Evolutionary conservation across 2,888 invertebrate genomes (phyloP), one percentile per base, ranked within the genome.

Genomic region (Timandra comae): DNA sequence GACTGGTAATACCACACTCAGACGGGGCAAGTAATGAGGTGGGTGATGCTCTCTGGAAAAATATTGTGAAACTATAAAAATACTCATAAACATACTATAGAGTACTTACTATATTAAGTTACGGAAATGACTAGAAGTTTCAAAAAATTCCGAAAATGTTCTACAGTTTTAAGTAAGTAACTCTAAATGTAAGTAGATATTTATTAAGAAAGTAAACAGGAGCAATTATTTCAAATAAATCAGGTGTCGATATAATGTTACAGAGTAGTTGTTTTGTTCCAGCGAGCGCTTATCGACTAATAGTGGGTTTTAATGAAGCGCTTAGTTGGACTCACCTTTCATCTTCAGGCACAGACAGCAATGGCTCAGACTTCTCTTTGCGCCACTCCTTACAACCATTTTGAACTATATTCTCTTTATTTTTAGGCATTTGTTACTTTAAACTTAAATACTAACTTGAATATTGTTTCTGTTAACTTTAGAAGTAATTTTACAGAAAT

Each of bases 331-430:
- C 80, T 85, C 75, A 84, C 85, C 84, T 80, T 80, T 84, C 82
- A 81, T 80, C 78, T 55, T 84, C 85, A 78, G 82, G 80, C 63
- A 81, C 81, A 10, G 75, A 63, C 29, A 81, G 62, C 42, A 82
- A 69, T 52, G 78, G 75, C 46, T 81, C 84, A 23, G 72, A 66
- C 49, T 74, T 69, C 56, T 78, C 76, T 47, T 31, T 35, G 22
- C 76, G 69, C 67, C 74, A 59, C 50, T 78, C 78, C 55, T 65
- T 76, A 40, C 52, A 56, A 51, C 63, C 62, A 56, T 63, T 76
- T 55, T 70, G 74, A 72, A 71, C 77, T 51, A 68, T 64, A 74
- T 74, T 82, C 49, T 81, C 79, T 62, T 77, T 82, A 72, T 71
- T 80, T 74, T 76, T 82, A 61, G 63, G 53, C 69, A 68, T 72